Percentiles rank a stretch among this genome's conserved stretches.
Evolutionary conservation across 2,888 invertebrate species (phyloP).

Genomic region (Magallana nippona): DNA sequence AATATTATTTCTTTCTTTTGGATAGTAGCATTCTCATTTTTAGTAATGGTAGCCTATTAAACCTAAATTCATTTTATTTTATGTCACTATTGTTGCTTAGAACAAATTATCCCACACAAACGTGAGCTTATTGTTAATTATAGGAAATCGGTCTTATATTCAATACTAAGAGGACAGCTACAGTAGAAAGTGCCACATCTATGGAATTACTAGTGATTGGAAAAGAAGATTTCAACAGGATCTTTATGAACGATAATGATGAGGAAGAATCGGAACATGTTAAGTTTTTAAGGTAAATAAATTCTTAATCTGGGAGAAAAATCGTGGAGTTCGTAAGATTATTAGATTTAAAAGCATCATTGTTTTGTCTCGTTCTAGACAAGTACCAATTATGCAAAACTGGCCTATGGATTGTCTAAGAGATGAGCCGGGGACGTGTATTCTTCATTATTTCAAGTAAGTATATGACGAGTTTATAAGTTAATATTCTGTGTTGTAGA

Average conservation of each 20-base stretch:
- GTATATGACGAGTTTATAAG: background rate
- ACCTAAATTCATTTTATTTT: too few species aligned
- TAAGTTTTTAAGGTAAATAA: constrained; percentile 65
- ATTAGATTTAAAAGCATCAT: background rate
- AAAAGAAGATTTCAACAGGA: constrained; percentile 70
- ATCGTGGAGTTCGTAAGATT: background rate
- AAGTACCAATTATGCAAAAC: constrained; percentile 63
- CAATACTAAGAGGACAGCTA: constrained; percentile 67
- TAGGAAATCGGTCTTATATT: constrained; percentile 72
- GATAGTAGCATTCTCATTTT: too few species aligned
- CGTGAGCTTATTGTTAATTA: background rate
- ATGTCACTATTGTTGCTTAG: too few species aligned
- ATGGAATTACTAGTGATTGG: constrained; percentile 71
- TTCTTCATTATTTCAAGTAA: constrained; percentile 67
- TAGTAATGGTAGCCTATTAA: too few species aligned
- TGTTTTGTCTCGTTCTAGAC: constrained; percentile 52
- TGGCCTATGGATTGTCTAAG: constrained; percentile 70
- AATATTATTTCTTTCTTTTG: too few species aligned
- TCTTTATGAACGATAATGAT: constrained; percentile 70
- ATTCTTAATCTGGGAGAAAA: background rate
- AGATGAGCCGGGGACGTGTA: constrained; percentile 66
- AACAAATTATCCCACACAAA: too few species aligned
- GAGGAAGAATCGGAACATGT: constrained; percentile 72
- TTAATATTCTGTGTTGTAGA: too few species aligned
- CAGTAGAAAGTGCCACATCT: constrained; percentile 67